Evolutionary conservation across 2,113 vertebrate genomes (phyloP).

Genomic region (Hydropotes inermis): DNA sequence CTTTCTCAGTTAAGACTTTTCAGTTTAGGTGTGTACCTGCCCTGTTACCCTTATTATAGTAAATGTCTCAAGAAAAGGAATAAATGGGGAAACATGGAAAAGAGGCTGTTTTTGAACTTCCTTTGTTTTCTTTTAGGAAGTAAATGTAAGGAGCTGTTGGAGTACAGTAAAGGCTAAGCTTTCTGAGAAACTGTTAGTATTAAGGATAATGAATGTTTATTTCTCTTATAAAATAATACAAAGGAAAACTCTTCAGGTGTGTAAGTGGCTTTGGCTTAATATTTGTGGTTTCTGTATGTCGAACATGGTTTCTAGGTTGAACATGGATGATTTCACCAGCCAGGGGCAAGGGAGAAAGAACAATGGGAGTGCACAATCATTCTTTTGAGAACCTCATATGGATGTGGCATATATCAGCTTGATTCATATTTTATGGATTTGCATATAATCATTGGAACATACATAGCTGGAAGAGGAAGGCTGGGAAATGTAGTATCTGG

Average conservation of each 20-base stretch:
- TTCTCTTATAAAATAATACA: neutral
- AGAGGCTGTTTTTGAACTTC: neutral
- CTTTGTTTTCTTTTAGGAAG: neutral
- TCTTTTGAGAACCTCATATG: constrained; percentile 17
- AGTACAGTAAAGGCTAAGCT: neutral
- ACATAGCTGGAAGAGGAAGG: neutral
- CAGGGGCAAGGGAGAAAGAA: neutral
- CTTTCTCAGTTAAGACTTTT: neutral
- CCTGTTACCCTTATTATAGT: neutral
- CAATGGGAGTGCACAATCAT: neutral
- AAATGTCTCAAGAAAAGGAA: neutral
- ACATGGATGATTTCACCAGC: neutral
- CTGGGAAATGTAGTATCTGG: neutral
- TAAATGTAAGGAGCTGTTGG: neutral
- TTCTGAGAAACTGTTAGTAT: neutral
- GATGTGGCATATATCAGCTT: neutral
- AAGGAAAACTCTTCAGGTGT: neutral
- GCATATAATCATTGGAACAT: neutral
- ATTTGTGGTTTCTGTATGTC: neutral
- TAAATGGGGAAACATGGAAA: neutral
- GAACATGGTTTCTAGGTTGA: neutral
- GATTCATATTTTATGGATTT: neutral
- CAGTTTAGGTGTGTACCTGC: neutral
- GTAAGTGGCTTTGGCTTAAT: neutral
- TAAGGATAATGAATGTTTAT: neutral